Percentiles rank a stretch among this genome's conserved stretches.
These are phyloP conservation scores for Meriones unguiculatus DNA, from an alignment of 2,113 vertebrate genomes.

Conservation along the genomic window DNA sequence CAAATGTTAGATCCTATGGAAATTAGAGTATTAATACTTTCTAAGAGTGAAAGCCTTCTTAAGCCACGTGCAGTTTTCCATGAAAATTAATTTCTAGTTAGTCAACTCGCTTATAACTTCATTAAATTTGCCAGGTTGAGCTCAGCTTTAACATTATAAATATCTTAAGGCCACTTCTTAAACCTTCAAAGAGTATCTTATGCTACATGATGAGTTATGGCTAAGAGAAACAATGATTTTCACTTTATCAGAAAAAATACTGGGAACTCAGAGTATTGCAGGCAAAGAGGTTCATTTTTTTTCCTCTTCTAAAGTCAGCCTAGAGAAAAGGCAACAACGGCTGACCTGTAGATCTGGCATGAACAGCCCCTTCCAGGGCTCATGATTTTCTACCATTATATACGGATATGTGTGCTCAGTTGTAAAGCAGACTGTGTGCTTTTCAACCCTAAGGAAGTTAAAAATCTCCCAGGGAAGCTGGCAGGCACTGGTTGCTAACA, in stretches of 20 bases:
- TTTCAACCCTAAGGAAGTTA: neutral
- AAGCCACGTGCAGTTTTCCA: neutral
- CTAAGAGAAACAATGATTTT: neutral
- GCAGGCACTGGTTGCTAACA: neutral
- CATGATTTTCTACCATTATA: neutral
- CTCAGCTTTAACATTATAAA: neutral
- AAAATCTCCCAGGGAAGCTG: neutral
- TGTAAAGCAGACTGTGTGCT: neutral
- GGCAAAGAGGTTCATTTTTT: neutral
- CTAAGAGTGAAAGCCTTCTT: neutral
- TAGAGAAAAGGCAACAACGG: neutral
- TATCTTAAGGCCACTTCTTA: neutral
- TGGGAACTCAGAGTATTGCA: neutral
- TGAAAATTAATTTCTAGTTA: constrained; percentile 5
- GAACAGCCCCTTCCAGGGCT: neutral
- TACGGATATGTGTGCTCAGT: neutral
- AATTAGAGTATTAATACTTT: neutral
- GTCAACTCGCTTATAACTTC: neutral
- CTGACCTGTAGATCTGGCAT: neutral
- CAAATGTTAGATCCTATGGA: neutral
- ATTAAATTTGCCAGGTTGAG: neutral
- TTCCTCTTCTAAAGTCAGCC: neutral
- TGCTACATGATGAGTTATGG: neutral
- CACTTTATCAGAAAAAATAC: neutral
- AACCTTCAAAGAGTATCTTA: neutral